Evolutionary conservation across 1,140 invertebrate genomes (phyloP), one percentile per base, ranked within the genome.

Genomic region (Rhizoglyphus robini): DNA sequence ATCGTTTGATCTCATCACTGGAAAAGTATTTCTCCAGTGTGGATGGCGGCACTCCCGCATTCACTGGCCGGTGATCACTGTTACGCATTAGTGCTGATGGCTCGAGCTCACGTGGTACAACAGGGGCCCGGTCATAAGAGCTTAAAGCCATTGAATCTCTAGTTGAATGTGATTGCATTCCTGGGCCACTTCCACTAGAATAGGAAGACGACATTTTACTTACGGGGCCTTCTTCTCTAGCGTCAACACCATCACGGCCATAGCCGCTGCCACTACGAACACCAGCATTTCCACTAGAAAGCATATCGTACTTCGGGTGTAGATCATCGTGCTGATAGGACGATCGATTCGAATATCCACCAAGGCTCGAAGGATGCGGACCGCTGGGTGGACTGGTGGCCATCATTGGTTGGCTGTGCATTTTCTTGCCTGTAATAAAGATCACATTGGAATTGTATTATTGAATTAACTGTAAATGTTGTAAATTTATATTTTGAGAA

Each of bases 161-260:
- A 54, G 23, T 8, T 20, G 51, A 54, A 8, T 54, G 51, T 54
- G 31, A 32, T n/a, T n/a, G n/a, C 8, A 54, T 54, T 32, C 51
- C 51, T 54, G 51, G 51, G 8, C 15, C 51, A 20, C 41, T 23
- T 15, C 20, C 51, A 20, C 23, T 32, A 54, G 51, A 54, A 54
- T 54, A 54, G 8, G 51, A 54, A 54, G 51, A 54, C 51, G 8
- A 18, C 18, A 54, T 54, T 54, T 54, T 54, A 54, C 51, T 54
- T 54, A 54, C 51, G 15, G 51, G 23, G 20, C 23, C 5, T 25
- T 54, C 51, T 54, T 54, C 51, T 11, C 23, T 54, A 25, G 8
- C 23, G 20, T 8, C 8, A 32, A 8, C 51, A 8, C 51, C 51
- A 46, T 46, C n/a, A n/a, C n/a, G n/a, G n/a, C n/a, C n/a, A 23